Evolutionary conservation across 64 coral and sea anemone species (phyloP), one percentile per base, ranked within the genome.

Genomic region (Dendronephthya gigantea): DNA sequence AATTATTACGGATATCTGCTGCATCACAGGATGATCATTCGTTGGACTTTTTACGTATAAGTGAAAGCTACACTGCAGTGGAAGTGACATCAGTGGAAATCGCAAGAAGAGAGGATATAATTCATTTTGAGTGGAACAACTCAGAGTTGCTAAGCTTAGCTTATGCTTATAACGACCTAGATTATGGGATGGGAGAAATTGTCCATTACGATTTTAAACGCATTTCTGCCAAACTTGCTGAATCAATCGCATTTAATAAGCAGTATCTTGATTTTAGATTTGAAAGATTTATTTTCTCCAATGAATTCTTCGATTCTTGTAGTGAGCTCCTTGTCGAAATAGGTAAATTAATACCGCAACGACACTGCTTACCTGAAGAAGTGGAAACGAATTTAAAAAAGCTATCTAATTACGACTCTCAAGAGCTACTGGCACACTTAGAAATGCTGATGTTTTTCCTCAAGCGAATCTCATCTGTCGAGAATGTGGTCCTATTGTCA

Each of bases 271-370:
- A 82, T 39, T 38, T 82, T 34, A 85, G 16, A 45, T 48, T 94
- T 15, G 83, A 87, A 28, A 74, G 91, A 35, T 94, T 94, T 37
- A 85, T 84, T 7, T 94, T 82, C 32, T 82, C 89, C 12, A 91
- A 94, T 0, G 93, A 94, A 38, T 86, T 94, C 7, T 94, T 94
- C 83, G 89, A 94, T 84, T 88, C 93, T 25, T 89, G 89, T 39
- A 82, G 82, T 70, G 52, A 82, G 83, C 81, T 94, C 15, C 50
- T 94, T 9, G 89, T 82, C 49, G 90, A 94, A 22, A 27, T 94
- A 7, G 59, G 83, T 68, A 49, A 25, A 29, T 82, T 82, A 35
- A 51, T 94, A 2, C 79, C 47, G 28, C 93, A 94, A 35, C 39
- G 88, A 17, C 86, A 87, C 14, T 28, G 32, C 13, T 68, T 94